Conservation (phyloP, 2,888 invertebrate species). For the Drosophila pseudotalamancana region DNA sequence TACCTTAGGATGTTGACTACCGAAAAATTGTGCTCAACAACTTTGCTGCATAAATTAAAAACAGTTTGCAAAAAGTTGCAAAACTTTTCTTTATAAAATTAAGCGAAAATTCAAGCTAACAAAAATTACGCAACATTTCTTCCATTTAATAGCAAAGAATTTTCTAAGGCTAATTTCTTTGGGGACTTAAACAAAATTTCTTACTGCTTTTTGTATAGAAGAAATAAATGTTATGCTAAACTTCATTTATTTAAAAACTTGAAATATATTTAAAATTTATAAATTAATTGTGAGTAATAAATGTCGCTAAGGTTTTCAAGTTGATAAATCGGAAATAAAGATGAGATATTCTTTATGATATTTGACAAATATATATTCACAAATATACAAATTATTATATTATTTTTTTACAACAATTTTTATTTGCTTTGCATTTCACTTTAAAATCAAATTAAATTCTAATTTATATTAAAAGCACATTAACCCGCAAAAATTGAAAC, state of each 20-base stretch:
- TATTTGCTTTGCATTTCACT: conserved; percentile 2
- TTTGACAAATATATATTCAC: background rate
- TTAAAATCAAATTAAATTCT: conserved; percentile 47
- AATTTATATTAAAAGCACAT: conserved; percentile 52
- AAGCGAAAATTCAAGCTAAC: conserved; percentile 1
- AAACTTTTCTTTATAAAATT: conserved; percentile 30
- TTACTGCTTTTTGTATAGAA: background rate
- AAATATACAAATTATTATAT: background rate
- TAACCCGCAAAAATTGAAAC: conserved; percentile 25
- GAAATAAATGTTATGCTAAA: background rate
- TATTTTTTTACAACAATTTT: conserved; percentile 9
- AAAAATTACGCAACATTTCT: too few relatives aligned
- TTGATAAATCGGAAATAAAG: too few relatives aligned
- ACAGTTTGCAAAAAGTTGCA: conserved; percentile 7
- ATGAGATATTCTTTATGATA: too few relatives aligned
- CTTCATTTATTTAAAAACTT: background rate
- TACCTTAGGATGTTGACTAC: conserved; percentile 14
- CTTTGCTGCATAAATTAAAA: conserved; percentile 29
- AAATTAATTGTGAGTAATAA: too few relatives aligned
- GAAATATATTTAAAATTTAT: too few relatives aligned
- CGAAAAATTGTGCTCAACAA: conserved; percentile 16
- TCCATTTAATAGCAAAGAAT: conserved; percentile 2
- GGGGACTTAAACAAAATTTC: background rate
- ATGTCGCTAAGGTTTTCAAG: too few relatives aligned
- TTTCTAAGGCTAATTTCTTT: conserved; percentile 9